Evolutionary conservation across 2,797 vertebrate species (phyloP), one percentile per base, ranked within the genome.

Genomic region (Spheniscus humboldti): DNA sequence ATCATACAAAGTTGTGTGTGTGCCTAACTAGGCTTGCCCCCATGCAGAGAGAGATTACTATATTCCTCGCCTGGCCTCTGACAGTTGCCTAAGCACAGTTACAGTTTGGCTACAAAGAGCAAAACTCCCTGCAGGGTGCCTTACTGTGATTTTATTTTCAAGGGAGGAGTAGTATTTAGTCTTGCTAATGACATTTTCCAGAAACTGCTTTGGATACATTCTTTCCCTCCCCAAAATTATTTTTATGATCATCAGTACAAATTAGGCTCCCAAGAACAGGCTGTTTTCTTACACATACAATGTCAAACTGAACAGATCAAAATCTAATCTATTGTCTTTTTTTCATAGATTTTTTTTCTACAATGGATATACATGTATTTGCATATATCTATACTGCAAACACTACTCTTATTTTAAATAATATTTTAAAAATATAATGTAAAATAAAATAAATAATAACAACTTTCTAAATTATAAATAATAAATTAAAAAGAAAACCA

Each of bases 401-500:
- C 8, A 28, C 28, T 60, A 64, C 3, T 47, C 52, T 62, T 86
- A 88, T 81, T 80, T 88, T 24, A 91, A 92, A 79, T 59, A 78
- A 63, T 18, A 25, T 41, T 62, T 81, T 39, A 39, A 39, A 39
- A 39, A 39, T 39, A 39, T 23, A 68, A 63, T 5, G 35, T 47
- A 59, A 79, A 90, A 86, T 66, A 69, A 43, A 89, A 66, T 24
- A 80, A 90, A 77, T n/a, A 53, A 39, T 9, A 89, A 62, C 19
- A 92, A 60, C 14, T 78, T 85, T 24, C 62, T 82, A 62, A 79
- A 73, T 79, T 35, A 74, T 92, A 92, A 95, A 89, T 89, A 95
- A 90, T 69, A 75, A 69, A 95, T 81, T 59, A 69, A 86, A 90
- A 82, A 84, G 59, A 69, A 93, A 82, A 79, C 8, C 47, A 75